These are phyloP conservation scores for Drosophila nikananu DNA, from an alignment of 1,140 invertebrate species.

Conservation along the genomic window DNA sequence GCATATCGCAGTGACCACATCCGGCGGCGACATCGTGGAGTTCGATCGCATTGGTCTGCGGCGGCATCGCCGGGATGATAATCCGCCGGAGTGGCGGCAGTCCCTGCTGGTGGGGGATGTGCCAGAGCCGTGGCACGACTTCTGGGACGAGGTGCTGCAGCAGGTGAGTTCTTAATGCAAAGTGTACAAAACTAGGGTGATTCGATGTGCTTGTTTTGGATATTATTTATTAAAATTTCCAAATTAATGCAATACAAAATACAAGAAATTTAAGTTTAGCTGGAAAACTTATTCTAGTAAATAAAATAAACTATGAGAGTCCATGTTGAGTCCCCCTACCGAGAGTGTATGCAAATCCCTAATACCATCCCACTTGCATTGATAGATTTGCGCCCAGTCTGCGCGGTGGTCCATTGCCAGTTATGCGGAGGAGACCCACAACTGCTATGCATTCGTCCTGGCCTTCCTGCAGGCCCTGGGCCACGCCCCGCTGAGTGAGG, in stretches of 20 bases:
- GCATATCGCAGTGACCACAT: constrained; percentile 93
- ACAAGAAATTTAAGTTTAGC: neutral
- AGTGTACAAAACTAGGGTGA: neutral
- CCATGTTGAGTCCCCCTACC: neutral
- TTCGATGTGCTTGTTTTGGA: neutral
- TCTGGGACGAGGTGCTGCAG: constrained; percentile 91
- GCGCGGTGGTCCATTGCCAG: constrained; percentile 88
- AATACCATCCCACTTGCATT: constrained; percentile 31
- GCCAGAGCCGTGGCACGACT: constrained; percentile 89
- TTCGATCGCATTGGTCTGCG: constrained; percentile 90
- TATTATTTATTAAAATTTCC: no score
- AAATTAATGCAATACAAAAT: neutral
- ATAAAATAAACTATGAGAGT: neutral
- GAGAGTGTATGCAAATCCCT: constrained; percentile 36
- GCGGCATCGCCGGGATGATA: constrained; percentile 85
- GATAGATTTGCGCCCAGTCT: constrained; percentile 87
- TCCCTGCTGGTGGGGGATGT: constrained; percentile 90
- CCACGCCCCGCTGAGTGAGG: constrained; percentile 88
- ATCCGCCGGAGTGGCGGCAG: constrained; percentile 86
- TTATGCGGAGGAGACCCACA: constrained; percentile 90
- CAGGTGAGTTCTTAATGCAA: constrained; percentile 85
- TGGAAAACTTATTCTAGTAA: neutral
- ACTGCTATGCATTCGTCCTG: constrained; percentile 93
- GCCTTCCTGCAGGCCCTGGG: constrained; percentile 89
- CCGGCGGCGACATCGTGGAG: constrained; percentile 90